A percentile compares a stretch with the other conserved stretches of the same genome.
These are phyloP conservation scores for Hydraecia micacea DNA, from an alignment of 2,888 invertebrate species.

Conservation along the genomic window DNA sequence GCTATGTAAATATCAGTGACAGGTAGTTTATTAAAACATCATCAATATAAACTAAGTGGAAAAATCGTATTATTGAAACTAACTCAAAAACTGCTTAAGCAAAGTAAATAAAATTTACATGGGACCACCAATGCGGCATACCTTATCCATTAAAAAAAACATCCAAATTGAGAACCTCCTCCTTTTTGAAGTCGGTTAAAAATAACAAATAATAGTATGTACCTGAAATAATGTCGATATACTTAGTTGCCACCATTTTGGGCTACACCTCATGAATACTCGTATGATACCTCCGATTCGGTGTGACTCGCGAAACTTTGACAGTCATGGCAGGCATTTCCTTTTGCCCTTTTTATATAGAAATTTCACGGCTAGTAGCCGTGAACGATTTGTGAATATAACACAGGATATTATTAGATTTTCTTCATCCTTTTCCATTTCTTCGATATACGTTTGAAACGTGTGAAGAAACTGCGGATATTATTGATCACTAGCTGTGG, in stretches of 20 bases:
- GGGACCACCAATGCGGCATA: too few species aligned
- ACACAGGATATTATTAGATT: constrained; percentile 70
- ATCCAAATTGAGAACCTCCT: too few species aligned
- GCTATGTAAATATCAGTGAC: too few species aligned
- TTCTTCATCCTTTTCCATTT: constrained; percentile 26
- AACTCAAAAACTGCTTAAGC: too few species aligned
- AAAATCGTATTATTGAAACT: too few species aligned
- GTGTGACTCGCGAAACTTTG: constrained; percentile 55
- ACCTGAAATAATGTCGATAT: neutral
- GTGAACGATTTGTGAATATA: constrained; percentile 70
- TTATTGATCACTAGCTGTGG: neutral
- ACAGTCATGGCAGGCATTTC: constrained; percentile 64
- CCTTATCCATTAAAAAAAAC: too few species aligned
- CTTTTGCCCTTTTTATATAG: constrained; percentile 65
- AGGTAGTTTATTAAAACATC: too few species aligned
- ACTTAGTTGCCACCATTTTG: constrained; percentile 56
- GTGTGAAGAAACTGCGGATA: constrained; percentile 8
- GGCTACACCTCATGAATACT: constrained; percentile 66
- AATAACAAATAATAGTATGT: too few species aligned
- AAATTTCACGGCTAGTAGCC: constrained; percentile 71
- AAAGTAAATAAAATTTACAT: too few species aligned
- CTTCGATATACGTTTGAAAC: constrained; percentile 15
- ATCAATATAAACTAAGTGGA: too few species aligned
- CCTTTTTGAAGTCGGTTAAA: too few species aligned
- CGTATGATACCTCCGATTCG: constrained; percentile 66